Base-by-base conservation (phyloP, 2,888 invertebrate genomes). In the Troilus luridus region DNA sequence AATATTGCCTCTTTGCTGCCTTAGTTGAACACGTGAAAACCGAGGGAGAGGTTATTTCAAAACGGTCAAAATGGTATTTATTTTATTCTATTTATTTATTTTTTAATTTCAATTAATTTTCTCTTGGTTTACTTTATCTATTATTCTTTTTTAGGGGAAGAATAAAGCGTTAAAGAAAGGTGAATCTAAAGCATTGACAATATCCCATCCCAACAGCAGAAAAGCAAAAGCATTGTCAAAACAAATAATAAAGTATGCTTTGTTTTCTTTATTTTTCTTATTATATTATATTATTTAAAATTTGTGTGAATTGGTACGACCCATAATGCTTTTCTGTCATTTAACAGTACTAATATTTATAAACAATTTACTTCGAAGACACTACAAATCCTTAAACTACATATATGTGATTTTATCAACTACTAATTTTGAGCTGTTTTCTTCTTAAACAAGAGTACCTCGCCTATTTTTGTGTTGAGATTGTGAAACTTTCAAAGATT, bases 191-290 rank as follows among this genome's bases (percentile, higher is more conserved):
- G 92, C 93, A 92, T 88, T 94, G 93, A 91, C 94, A 93, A 92
- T 92, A 94, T 90, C 93, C 9, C 98, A 98, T 94, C 98, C 98
- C 0, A 97, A 98, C 94, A 98, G 98, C 93, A 95, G 98, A 92
- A 97, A 97, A 95, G 97, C 97, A 0, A 95, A 96, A 92, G 96
- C 96, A 14, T 94, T 98, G 41, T 95, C 96, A 5, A 97, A 96
- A 94, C 96, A 97, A 94, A 95, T 96, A 12, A 96, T 96, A 92
- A 97, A 95, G 95, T 91, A 90, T 90, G 91, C 91, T 72, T 24
- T 62, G 17, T 88, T 91, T 64, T 41, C 5, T 19, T 72, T n/a
- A n/a, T 64, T 24, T 10, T 64, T 64, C n/a, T 5, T 21, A 21
- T n/a, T 2, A 60, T 60, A 17, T 17, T 12, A 91, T 91, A n/a